Conservation (phyloP, 1,140 invertebrate genomes). For the Rhyacophila brunnea region DNA sequence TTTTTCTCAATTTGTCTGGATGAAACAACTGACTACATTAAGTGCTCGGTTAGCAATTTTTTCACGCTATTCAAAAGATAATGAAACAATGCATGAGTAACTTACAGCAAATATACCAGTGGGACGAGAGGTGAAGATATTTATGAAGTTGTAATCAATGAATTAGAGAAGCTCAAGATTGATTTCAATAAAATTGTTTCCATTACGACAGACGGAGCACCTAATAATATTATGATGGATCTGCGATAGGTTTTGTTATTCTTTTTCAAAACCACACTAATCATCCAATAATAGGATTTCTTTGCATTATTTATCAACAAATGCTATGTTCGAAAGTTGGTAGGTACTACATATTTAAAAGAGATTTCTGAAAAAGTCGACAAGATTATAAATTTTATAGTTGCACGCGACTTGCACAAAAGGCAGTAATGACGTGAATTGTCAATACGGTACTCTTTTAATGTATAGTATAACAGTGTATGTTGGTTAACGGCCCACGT, state of each 20-base stretch:
- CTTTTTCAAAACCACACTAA: background rate
- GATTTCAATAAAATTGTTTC: background rate
- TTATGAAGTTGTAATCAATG: background rate
- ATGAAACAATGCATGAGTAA: background rate
- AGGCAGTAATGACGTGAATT: no score
- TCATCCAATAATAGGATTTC: background rate
- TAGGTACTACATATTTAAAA: no score
- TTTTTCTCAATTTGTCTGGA: background rate
- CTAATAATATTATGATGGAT: background rate
- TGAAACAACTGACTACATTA: background rate
- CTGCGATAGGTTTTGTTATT: background rate
- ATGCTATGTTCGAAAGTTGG: background rate
- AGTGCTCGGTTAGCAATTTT: background rate
- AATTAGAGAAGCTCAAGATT: background rate
- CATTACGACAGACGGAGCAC: background rate
- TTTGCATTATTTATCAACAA: background rate
- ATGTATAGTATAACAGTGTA: no score
- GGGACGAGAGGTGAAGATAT: background rate
- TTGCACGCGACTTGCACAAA: no score
- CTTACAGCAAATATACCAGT: background rate
- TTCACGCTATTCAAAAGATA: background rate
- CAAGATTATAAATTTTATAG: no score
- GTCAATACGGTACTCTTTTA: no score
- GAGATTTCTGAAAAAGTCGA: no score
- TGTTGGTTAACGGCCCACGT: no score